Conservation (phyloP, 2,113 vertebrate genomes). For the Menidia beryllina region DNA sequence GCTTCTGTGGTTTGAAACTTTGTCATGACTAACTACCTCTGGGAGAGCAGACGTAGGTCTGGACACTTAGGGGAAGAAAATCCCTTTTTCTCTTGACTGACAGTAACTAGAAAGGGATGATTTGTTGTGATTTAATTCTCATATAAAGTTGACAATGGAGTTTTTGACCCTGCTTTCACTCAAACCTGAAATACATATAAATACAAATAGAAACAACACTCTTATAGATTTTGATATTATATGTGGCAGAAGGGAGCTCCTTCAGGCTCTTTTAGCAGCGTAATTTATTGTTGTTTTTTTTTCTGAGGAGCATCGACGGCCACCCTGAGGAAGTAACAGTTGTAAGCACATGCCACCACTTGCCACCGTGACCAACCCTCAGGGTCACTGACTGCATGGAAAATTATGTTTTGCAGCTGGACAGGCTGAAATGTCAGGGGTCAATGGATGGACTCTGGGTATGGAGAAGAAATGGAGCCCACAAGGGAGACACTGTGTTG, state of each 20-base stretch:
- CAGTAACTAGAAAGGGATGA: slow-evolving; percentile 61
- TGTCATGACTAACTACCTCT: slow-evolving; percentile 75
- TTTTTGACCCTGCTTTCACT: slow-evolving; percentile 52
- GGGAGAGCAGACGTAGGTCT: slow-evolving; percentile 49
- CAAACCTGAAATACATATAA: slow-evolving; percentile 5
- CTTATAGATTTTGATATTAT: slow-evolving; percentile 28
- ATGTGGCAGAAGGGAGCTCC: slow-evolving; percentile 48
- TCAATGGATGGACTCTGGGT: slow-evolving; percentile 62
- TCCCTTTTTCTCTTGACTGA: slow-evolving; percentile 61
- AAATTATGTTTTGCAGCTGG: slow-evolving; percentile 71
- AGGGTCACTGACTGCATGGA: slow-evolving; percentile 46
- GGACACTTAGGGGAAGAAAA: slow-evolving; percentile 45
- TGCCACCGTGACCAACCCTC: slow-evolving; percentile 52
- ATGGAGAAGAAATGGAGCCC: slow-evolving; percentile 56
- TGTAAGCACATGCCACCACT: slow-evolving; percentile 41
- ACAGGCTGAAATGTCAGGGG: slow-evolving; percentile 63
- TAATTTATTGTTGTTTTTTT: slow-evolving; percentile 32
- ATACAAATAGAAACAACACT: slow-evolving; percentile 8
- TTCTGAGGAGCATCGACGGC: slow-evolving; percentile 37
- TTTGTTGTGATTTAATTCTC: slow-evolving; percentile 67
- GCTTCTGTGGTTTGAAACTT: slow-evolving; percentile 66
- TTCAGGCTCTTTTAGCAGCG: slow-evolving; percentile 30
- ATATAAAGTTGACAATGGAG: slow-evolving; percentile 51
- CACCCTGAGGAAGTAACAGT: slow-evolving; percentile 60
- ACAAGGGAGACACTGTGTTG: slow-evolving; percentile 71